Percentiles rank a stretch among this genome's conserved stretches.
Conservation (phyloP, 2,888 invertebrate genomes). For the Machimus atricapillus region DNA sequence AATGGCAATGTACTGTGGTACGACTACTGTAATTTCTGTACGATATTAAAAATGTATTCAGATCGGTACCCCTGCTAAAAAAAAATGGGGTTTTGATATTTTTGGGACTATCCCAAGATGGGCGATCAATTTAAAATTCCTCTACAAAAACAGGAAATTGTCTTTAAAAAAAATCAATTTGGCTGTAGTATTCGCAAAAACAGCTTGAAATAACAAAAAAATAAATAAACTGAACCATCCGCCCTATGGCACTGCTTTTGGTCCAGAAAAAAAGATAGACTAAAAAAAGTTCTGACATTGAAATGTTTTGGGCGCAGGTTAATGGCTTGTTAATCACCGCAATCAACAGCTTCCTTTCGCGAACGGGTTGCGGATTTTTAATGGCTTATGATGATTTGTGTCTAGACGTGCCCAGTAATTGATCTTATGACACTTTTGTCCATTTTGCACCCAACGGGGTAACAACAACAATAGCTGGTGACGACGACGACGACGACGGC, state of each 20-base stretch:
- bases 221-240: neutral
- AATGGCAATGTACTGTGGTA: too few relatives aligned
- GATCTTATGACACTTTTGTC: constrained; percentile 26
- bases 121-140: neutral
- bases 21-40: neutral
- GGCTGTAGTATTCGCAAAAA: neutral
- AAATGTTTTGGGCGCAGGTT: constrained; percentile 6
- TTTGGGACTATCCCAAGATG: neutral
- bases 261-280: neutral
- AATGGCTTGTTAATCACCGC: constrained; percentile 36
- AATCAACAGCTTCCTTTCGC: constrained; percentile 31
- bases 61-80: neutral
- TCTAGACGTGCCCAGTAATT: constrained; percentile 35
- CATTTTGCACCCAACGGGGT: neutral
- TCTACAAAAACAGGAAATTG: neutral
- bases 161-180: neutral
- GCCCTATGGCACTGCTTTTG: neutral
- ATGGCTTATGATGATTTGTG: constrained; percentile 27
- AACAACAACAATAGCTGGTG: neutral
- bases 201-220: neutral
- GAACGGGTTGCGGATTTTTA: neutral
- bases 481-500: neutral
- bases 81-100: neutral
- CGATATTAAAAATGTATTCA: neutral
- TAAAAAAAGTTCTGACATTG: constrained; percentile 17